Percentiles rank a stretch among this genome's conserved stretches.
phyloP scores from a whole-genome alignment of 2,888 invertebrate species.

The Drosophila cognata region DNA sequence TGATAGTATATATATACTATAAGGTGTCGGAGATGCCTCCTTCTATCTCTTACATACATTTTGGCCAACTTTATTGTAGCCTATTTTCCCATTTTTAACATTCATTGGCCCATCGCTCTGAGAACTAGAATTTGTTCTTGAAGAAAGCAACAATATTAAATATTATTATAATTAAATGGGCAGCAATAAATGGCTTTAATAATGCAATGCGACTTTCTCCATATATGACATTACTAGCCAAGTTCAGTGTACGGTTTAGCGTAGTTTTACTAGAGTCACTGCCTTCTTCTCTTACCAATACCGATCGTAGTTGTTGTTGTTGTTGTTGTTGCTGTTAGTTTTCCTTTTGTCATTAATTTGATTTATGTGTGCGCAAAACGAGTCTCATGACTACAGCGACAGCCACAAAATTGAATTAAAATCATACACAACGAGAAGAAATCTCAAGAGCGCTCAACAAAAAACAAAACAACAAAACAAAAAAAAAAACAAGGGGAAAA shows the following conservation, averaged over 20 bases:
- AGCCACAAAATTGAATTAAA: constrained; percentile 81
- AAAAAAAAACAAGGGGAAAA: constrained; percentile 30
- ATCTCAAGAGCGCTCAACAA: constrained; percentile 42
- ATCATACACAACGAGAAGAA: constrained; percentile 37
- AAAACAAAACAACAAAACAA: constrained; percentile 22
- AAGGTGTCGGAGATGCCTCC: background rate
- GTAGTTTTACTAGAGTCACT: background rate
- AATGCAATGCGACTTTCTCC: constrained; percentile 14
- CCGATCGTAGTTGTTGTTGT: constrained; percentile 1
- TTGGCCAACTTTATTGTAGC: background rate
- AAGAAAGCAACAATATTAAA: background rate
- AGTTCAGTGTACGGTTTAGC: background rate
- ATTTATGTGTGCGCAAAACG: constrained; percentile 68
- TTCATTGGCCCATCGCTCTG: background rate
- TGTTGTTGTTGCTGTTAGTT: constrained; percentile 28
- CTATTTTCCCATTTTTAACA: background rate
- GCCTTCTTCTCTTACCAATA: background rate
- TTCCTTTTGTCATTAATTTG: constrained; percentile 73
- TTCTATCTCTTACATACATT: background rate
- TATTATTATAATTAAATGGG: background rate
- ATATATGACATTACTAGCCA: background rate
- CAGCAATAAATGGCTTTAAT: background rate
- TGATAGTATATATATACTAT: no score
- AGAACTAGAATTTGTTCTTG: background rate
- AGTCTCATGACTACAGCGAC: constrained; percentile 59